Evolutionary conservation across 2,888 invertebrate genomes (phyloP), one percentile per base, ranked within the genome.

Genomic region (Buathra laborator): DNA sequence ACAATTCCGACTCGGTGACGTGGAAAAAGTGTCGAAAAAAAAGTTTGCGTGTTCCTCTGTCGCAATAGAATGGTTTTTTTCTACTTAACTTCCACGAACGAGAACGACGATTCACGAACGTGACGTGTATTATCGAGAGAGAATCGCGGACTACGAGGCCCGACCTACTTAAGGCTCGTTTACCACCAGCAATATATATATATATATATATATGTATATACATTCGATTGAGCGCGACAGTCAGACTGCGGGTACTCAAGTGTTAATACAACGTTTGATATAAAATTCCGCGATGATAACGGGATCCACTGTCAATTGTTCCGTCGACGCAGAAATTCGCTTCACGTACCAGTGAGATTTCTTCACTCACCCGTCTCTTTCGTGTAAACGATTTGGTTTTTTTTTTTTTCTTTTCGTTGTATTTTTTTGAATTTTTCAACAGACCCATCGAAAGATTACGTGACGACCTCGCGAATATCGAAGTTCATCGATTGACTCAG

Each of bases 241-340:
- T 59, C 46, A 68, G 32, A 46, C 68, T 78, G 77, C 77, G 77
- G 77, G 77, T 70, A 70, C 68, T 78, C 46, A 43, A 59, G 59
- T 46, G 56, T 59, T 43, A 56, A 68, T 77, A 68, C 48, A 29
- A 48, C 48, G 32, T 70, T 59, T 24, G 53, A 53, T 24, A 56
- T 56, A 68, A 56, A 53, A 68, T 46, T 29, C 48, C 29, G 46
- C 48, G n/a, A 43, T 37, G 71, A 71, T 71, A 71, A 71, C 43
- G 14, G 29, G 37, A 10, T n/a, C 56, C 32, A 44, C 37, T 37
- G n/a, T 68, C 24, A 19, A 0, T 12, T 66, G 32, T 70, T n/a
- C 46, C 29, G 48, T 51, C 29, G n/a, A 70, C 14, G 19, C 19
- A 24, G 32, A 29, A 48, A 64, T 75, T 75, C 62, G 16, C 46